Percentiles rank a stretch among this genome's conserved stretches.
These are phyloP conservation scores for Julus scanicus DNA, from an alignment of 2,888 invertebrate species.

Conservation along the genomic window DNA sequence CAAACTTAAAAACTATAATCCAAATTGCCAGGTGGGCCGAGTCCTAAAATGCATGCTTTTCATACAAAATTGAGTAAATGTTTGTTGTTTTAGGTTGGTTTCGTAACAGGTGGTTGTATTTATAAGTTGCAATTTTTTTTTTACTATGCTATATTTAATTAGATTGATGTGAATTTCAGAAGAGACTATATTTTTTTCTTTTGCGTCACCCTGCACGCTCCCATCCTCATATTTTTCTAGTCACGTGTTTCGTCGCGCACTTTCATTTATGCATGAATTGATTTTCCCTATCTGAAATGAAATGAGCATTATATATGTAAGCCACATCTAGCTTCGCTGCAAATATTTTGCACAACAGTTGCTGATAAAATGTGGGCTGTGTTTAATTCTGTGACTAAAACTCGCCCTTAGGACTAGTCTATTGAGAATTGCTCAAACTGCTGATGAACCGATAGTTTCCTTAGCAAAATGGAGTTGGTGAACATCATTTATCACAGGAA, in stretches of 20 bases:
- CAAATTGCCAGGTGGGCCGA: no score
- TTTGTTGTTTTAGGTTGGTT: no score
- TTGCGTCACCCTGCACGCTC: neutral
- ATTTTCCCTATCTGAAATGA: conserved; percentile 1
- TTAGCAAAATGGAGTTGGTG: conserved; percentile 1
- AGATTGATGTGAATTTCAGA: no score
- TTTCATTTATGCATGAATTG: conserved; percentile 1
- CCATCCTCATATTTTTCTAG: neutral
- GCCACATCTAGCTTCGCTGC: neutral
- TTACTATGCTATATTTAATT: no score
- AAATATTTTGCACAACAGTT: conserved; percentile 1
- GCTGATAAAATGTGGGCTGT: conserved; percentile 1
- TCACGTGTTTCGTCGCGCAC: neutral
- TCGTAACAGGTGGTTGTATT: no score
- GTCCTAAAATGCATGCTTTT: no score
- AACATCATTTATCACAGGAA: conserved; percentile 1
- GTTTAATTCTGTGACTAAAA: conserved; percentile 1
- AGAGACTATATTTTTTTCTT: no score
- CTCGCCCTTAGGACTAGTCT: neutral
- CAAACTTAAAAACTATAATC: no score
- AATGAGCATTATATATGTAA: conserved; percentile 1
- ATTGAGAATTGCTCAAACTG: conserved; percentile 1
- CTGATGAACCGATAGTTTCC: conserved; percentile 1
- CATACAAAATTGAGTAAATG: no score
- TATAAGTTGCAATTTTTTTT: no score